These are phyloP conservation scores for Mimumesa dahlbomi DNA, from an alignment of 2,888 invertebrate genomes.

Conservation along the genomic window DNA sequence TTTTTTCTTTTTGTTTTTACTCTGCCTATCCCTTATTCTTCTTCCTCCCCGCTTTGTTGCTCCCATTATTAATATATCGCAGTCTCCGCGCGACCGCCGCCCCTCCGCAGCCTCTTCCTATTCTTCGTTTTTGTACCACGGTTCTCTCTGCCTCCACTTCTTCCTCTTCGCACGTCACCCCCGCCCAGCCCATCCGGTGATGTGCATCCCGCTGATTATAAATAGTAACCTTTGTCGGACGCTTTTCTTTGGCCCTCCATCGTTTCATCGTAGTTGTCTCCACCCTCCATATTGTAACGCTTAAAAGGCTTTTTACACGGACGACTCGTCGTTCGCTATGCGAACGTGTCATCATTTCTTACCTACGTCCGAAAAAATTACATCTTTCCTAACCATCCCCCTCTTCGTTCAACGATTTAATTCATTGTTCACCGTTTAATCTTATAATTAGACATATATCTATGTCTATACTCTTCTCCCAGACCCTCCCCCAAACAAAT, in stretches of 20 bases:
- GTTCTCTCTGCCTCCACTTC: slow-evolving; percentile 7
- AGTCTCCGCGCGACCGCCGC: slow-evolving; percentile 54
- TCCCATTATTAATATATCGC: slow-evolving; percentile 76
- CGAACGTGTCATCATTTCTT: slow-evolving; percentile 32
- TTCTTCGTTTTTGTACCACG: slow-evolving; percentile 10
- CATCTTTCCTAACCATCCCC: neutral
- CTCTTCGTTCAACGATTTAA: no score
- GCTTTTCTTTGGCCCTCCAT: slow-evolving; percentile 70
- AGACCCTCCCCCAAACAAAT: no score
- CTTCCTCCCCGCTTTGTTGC: slow-evolving; percentile 71
- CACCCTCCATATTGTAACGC: slow-evolving; percentile 25
- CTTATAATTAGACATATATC: no score
- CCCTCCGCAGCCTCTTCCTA: slow-evolving; percentile 29
- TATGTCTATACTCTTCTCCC: no score
- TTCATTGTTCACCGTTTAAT: no score
- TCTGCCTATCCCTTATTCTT: slow-evolving; percentile 68
- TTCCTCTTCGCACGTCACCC: slow-evolving; percentile 49
- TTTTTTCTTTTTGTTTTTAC: slow-evolving; percentile 65
- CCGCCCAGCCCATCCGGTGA: slow-evolving; percentile 58
- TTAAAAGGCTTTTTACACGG: slow-evolving; percentile 27
- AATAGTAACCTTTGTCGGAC: slow-evolving; percentile 79
- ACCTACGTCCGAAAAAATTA: no score
- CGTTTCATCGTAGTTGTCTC: slow-evolving; percentile 61
- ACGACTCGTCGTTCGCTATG: slow-evolving; percentile 20
- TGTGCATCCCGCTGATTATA: slow-evolving; percentile 71